phyloP scores from a whole-genome alignment of 2,113 vertebrate genomes.

The Bubo bubo region DNA sequence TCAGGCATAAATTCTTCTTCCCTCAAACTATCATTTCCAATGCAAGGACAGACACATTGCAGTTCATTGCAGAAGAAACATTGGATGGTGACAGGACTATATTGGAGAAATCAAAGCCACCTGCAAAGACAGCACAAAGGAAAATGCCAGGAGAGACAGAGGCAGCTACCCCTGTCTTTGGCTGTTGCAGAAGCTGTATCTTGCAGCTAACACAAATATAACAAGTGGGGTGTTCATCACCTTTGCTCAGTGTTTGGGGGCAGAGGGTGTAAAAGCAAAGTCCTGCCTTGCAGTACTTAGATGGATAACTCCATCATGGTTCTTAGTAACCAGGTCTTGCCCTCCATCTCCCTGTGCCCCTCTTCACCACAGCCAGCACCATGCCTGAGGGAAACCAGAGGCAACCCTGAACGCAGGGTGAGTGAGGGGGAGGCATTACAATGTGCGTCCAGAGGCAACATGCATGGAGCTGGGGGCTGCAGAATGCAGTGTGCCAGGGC shows the following conservation, averaged over 20 bases:
- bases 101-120: not conserved
- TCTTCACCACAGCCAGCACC: not conserved
- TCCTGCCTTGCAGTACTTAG: not conserved
- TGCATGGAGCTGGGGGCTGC: too few relatives aligned
- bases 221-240: not conserved
- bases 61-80: not conserved
- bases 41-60: not conserved
- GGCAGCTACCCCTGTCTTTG: not conserved
- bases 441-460: not conserved
- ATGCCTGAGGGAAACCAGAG: not conserved
- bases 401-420: not conserved
- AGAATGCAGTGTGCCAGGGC: rapidly evolving
- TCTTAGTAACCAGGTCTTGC: not conserved
- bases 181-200: not conserved
- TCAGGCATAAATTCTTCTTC: not conserved
- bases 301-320: rapidly evolving
- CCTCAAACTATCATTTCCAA: not conserved
- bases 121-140: not conserved
- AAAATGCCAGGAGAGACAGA: not conserved
- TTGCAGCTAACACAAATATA: not conserved
- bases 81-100: not conserved
- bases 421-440: not conserved
- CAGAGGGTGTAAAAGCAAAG: not conserved
- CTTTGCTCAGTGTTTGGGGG: not conserved
- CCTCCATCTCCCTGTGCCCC: not conserved